phyloP scores from a whole-genome alignment of 2,113 vertebrate genomes.

The Labeo catla region DNA sequence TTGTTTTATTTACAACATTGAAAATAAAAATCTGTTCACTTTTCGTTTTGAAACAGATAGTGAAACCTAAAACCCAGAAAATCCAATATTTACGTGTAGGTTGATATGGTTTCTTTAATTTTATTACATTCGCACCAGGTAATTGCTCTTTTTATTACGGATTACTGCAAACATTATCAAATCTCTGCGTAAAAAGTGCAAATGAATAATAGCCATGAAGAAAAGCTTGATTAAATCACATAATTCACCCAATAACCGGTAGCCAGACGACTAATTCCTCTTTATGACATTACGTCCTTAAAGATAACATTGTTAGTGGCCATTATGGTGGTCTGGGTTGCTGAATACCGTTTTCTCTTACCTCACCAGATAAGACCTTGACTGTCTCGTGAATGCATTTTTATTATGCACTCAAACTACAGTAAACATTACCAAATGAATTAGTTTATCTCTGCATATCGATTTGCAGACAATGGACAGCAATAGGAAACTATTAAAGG shows the following conservation, averaged over 20 bases:
- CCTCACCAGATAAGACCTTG: background rate
- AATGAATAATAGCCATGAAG: background rate
- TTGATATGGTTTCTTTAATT: background rate
- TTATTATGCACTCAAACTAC: background rate
- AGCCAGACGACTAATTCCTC: slow-evolving; percentile 1
- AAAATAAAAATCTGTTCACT: background rate
- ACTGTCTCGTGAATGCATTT: slow-evolving; percentile 12
- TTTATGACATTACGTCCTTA: slow-evolving; percentile 1
- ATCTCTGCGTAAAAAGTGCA: background rate
- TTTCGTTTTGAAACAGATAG: background rate
- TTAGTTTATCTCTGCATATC: background rate
- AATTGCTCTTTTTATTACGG: background rate
- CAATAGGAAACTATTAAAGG: background rate
- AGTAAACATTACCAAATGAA: slow-evolving; percentile 8
- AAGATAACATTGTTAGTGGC: slow-evolving; percentile 25
- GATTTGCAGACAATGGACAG: slow-evolving; percentile 1
- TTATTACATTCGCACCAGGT: background rate
- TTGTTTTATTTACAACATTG: no score
- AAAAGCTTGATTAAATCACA: slow-evolving; percentile 13
- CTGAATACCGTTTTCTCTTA: background rate
- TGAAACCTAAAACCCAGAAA: background rate
- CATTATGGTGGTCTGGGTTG: background rate
- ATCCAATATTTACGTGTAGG: background rate
- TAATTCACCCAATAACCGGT: background rate
- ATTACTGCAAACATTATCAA: background rate